Base-by-base conservation (phyloP, 1,140 invertebrate species). In the Bombus confusus region DNA sequence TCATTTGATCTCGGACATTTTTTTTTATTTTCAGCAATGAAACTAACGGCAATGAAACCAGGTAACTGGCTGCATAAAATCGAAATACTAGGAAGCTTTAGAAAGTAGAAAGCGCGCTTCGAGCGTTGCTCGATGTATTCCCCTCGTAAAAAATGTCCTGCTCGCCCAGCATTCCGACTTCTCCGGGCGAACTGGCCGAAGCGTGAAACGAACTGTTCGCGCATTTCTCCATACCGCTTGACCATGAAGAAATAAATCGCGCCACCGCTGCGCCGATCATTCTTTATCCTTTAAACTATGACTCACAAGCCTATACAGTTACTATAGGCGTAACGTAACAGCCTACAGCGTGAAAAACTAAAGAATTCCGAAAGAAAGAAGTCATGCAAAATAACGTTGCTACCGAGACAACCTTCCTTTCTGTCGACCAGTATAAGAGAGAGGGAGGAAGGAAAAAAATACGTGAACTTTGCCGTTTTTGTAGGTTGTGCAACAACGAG, bases 221-320 rank as follows among this genome's bases (percentile, higher is more conserved):
- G 34, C 66, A 80, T 80, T 85, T 80, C 77, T 85, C 76, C 39
- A 47, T 39, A 62, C 68, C 83, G n/a, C 52, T 69, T 80, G 68
- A 80, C 68, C 68, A 72, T 85, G 76, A 80, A 85, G 68, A 80
- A 80, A 72, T 80, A 80, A 80, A 85, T 85, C 77, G 52, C 66
- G 3, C 37, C 37, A 64, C 41, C 66, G 39, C 41, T 41, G 41
- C 39, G 74, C 52, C 75, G 76, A 80, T 80, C 83, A 57, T 71
- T 85, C 76, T 71, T 57, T 62, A 80, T 85, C 68, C 47, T 80
- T 72, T 62, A 47, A 72, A 80, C 52, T 84, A n/a, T 79, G 75
- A 84, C 83, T 64, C 68, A 69, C 39, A 72, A 39, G 34, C 12
- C 39, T 52, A 77, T 34, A 52, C 76, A 72, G 76, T 72, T 85